Conservation (phyloP, 2,797 vertebrate species). For the Calcarius lapponicus region DNA sequence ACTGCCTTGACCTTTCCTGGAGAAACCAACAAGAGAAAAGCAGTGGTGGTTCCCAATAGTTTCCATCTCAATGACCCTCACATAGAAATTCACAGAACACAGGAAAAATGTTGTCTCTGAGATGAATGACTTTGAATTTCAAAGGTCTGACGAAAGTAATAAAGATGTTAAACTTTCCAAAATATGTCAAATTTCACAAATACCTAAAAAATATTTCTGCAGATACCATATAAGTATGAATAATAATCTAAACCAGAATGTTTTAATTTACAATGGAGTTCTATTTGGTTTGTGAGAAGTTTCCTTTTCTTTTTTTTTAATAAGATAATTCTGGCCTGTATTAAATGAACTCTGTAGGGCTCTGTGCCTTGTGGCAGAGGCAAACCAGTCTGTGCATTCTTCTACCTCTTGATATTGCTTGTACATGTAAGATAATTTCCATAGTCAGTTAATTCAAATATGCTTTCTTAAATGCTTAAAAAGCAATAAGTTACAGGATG, state of each 20-base stretch:
- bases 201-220: neutral
- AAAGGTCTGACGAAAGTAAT: neutral
- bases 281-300: neutral
- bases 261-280: neutral
- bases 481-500: neutral
- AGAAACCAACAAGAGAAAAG: neutral
- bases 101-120: neutral
- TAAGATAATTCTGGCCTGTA: neutral
- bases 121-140: neutral
- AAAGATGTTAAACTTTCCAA: neutral
- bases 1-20: conserved; percentile 5
- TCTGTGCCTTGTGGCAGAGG: neutral
- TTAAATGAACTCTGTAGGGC: neutral
- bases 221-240: neutral
- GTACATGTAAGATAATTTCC: neutral
- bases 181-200: neutral
- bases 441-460: neutral
- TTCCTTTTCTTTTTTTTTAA: neutral
- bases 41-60: neutral
- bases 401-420: neutral
- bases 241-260: neutral
- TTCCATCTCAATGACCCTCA: conserved; percentile 3
- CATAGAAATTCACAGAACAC: neutral
- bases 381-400: neutral
- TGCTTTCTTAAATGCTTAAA: neutral